These are phyloP conservation scores for Microcebus murinus DNA, from an alignment of 2,113 vertebrate genomes.

Conservation along the genomic window DNA sequence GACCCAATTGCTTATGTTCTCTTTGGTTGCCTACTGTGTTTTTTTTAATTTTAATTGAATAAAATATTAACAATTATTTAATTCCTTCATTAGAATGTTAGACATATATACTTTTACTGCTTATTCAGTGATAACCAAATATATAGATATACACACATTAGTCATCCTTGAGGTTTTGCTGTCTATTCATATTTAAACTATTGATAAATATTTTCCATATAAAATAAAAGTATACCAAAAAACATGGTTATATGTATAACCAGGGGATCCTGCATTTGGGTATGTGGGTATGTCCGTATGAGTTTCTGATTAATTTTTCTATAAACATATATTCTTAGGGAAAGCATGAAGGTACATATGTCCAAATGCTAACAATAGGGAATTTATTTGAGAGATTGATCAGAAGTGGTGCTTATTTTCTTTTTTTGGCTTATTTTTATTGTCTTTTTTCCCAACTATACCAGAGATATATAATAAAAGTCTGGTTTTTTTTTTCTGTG, in stretches of 20 bases:
- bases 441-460: not conserved
- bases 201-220: not conserved
- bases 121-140: no score
- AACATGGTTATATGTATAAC: no score
- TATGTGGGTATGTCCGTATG: no score
- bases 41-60: not conserved
- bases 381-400: not conserved
- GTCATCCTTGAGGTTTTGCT: not conserved
- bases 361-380: not conserved
- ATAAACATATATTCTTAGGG: not conserved
- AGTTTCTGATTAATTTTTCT: not conserved
- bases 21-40: not conserved
- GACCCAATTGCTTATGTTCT: not conserved
- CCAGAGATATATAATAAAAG: not conserved
- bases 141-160: no score
- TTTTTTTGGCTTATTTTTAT: not conserved
- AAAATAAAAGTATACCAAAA: no score
- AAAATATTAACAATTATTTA: not conserved
- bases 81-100: not conserved
- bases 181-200: not conserved
- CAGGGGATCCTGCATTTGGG: not conserved
- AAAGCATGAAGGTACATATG: not conserved
- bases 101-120: no score
- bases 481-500: not conserved
- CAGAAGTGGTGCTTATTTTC: not conserved